Evolutionary conservation across 2,888 invertebrate species (phyloP).

Genomic region (Rhorus exstirpatorius): DNA sequence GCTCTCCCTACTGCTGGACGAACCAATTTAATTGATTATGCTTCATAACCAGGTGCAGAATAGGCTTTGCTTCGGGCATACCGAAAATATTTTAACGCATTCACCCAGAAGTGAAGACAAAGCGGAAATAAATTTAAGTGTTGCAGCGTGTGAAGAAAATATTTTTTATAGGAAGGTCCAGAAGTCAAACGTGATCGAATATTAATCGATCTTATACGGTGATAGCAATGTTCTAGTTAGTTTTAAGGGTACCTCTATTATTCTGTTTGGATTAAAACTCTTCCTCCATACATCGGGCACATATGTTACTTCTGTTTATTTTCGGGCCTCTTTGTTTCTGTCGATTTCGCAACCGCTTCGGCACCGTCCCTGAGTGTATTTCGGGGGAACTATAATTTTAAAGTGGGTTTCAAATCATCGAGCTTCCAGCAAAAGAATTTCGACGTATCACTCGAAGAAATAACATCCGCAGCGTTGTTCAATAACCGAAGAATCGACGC

Average conservation of each 20-base stretch:
- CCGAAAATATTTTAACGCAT: slow-evolving; percentile 28
- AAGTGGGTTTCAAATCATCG: too few relatives aligned
- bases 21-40: slow-evolving; percentile 62
- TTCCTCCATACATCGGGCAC: too few relatives aligned
- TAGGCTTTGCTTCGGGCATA: slow-evolving; percentile 26
- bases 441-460: neutral
- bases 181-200: slow-evolving; percentile 9
- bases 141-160: slow-evolving; percentile 14
- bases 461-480: neutral
- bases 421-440: too few relatives aligned
- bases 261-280: too few relatives aligned
- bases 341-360: too few relatives aligned
- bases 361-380: too few relatives aligned
- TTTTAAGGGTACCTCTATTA: too few relatives aligned
- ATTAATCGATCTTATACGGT: slow-evolving; percentile 2
- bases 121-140: slow-evolving; percentile 11
- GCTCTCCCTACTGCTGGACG: neutral
- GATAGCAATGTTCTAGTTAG: too few relatives aligned
- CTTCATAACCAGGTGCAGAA: slow-evolving; percentile 41
- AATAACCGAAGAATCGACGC: slow-evolving; percentile 36
- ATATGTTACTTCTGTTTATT: too few relatives aligned
- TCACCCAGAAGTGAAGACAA: neutral
- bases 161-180: slow-evolving; percentile 17
- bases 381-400: too few relatives aligned
- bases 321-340: too few relatives aligned